Conservation (phyloP, 1,140 invertebrate genomes). For the Lamellibrachia luymesi region DNA sequence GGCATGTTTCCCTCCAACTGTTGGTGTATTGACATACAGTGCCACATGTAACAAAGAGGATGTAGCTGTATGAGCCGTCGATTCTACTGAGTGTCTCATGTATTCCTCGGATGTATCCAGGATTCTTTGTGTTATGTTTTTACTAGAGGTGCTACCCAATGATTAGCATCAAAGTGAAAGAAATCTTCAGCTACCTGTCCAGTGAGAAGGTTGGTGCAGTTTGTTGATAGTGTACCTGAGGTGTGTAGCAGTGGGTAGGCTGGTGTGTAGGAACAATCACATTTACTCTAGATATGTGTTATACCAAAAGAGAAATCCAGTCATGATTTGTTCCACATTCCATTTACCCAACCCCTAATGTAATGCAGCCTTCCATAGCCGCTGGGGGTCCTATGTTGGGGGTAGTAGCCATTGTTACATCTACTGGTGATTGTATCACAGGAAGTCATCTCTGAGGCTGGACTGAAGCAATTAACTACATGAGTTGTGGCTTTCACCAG, state of each 20-base stretch:
- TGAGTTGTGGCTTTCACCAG: neutral
- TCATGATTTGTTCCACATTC: neutral
- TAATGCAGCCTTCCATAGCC: neutral
- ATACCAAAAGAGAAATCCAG: neutral
- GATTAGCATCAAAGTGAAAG: conserved; percentile 27
- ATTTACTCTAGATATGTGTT: neutral
- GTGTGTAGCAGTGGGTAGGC: neutral
- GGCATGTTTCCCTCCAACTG: neutral
- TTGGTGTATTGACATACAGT: neutral
- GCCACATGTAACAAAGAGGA: neutral
- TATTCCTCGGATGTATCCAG: neutral
- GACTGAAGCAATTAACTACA: neutral
- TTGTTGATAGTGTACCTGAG: neutral
- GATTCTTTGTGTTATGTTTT: neutral
- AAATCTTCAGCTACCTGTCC: conserved; percentile 21
- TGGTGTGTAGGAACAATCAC: neutral
- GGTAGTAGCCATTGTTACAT: neutral
- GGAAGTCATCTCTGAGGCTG: neutral
- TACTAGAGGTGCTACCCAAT: neutral
- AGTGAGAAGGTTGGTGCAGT: neutral
- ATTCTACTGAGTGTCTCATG: neutral
- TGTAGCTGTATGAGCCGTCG: neutral
- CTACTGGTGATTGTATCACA: neutral
- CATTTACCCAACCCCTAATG: neutral
- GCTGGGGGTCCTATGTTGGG: neutral